These are phyloP conservation scores for Otocyon megalotis DNA, from an alignment of 2,113 vertebrate genomes.

Conservation along the genomic window DNA sequence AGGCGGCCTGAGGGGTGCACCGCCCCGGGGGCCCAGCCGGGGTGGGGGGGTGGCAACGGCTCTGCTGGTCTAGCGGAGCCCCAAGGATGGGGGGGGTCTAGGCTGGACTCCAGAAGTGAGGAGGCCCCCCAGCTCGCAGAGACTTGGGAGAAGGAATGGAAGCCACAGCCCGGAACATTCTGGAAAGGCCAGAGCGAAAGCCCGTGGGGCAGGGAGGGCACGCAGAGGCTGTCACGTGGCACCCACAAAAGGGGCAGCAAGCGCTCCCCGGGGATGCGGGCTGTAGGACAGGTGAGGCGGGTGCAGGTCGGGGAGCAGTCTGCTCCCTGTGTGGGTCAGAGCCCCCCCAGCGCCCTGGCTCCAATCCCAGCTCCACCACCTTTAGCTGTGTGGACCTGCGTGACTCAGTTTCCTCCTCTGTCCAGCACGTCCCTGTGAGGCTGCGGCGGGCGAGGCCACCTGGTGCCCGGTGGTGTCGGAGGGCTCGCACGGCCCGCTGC, in stretches of 20 bases:
- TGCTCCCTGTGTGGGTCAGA: neutral
- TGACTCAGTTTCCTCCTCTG: neutral
- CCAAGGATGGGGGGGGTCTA: neutral
- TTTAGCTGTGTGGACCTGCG: rapidly evolving
- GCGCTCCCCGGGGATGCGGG: rapidly evolving
- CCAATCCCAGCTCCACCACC: rapidly evolving
- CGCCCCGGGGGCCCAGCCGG: rapidly evolving
- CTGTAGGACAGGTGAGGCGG: neutral
- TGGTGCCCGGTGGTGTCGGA: rapidly evolving
- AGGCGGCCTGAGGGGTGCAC: rapidly evolving
- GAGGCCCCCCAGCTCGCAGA: neutral
- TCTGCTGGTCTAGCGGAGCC: neutral
- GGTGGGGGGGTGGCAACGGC: rapidly evolving
- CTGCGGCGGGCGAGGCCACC: rapidly evolving
- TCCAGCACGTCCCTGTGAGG: neutral
- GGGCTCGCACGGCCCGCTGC: rapidly evolving
- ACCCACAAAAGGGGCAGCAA: too few relatives aligned
- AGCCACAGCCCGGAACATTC: neutral
- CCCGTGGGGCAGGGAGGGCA: neutral
- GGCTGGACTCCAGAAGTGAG: neutral
- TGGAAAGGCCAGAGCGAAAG: neutral
- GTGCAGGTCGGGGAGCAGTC: rapidly evolving
- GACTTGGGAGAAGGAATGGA: neutral
- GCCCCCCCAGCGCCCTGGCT: rapidly evolving
- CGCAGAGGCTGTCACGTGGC: rapidly evolving